Percentiles rank a stretch among this genome's conserved stretches.
These are phyloP conservation scores for Delphinapterus leucas DNA, from an alignment of 2,113 vertebrate species.

Conservation along the genomic window DNA sequence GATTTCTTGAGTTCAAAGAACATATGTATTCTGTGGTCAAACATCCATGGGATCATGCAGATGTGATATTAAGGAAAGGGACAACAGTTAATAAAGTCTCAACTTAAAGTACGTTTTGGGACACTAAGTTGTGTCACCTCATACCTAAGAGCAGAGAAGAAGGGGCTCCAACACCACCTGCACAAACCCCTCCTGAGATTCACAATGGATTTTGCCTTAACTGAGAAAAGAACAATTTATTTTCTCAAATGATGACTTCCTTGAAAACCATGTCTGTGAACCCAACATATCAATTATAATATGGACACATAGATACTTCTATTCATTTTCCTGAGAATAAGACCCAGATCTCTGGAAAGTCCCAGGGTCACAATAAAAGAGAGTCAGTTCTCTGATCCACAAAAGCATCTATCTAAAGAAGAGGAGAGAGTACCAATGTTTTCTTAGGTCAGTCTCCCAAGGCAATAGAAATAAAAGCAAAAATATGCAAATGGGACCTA, in stretches of 20 bases:
- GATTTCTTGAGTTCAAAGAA: background rate
- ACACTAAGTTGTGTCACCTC: background rate
- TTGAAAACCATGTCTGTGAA: background rate
- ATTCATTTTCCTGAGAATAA: background rate
- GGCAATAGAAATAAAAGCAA: background rate
- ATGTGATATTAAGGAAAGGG: background rate
- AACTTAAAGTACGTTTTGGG: background rate
- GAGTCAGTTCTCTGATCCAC: background rate
- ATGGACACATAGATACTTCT: background rate
- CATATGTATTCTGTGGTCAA: background rate
- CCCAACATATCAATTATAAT: background rate
- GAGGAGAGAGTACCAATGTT: background rate
- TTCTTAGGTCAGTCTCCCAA: background rate
- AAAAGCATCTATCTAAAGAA: background rate
- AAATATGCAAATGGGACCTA: background rate
- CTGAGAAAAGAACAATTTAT: background rate
- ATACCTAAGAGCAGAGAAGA: background rate
- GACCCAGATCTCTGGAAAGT: background rate
- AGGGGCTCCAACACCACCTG: background rate
- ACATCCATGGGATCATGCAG: background rate
- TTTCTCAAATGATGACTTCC: background rate
- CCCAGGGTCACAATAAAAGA: background rate
- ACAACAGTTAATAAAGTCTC: background rate
- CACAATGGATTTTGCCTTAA: background rate
- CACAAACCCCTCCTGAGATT: background rate